Base-by-base conservation (phyloP, 2,797 vertebrate species). In the Luscinia luscinia region DNA sequence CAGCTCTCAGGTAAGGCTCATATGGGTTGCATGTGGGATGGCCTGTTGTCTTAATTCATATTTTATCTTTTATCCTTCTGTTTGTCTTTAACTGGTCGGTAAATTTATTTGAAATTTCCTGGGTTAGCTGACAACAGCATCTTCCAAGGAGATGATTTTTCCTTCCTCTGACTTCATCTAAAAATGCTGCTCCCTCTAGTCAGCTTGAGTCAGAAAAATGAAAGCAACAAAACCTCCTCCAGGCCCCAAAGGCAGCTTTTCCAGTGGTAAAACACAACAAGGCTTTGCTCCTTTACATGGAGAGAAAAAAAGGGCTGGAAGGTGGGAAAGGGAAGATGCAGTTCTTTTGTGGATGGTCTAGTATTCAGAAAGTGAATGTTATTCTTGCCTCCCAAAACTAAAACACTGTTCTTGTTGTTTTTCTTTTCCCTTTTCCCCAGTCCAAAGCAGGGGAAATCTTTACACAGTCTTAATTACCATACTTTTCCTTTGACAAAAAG, bases 71-170 rank as follows among this genome's bases (percentile, higher is more conserved):
- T 52, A 24, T 84, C 28, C 15, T 70, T n/a, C 7, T 40, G 12
- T 77, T 46, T 80, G 15, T 58, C 38, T 91, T 87, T 75, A 81
- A 24, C 9, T 46, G 16, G 13, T 26, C 58, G 81, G 15, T 14
- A 90, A 68, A 93, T 54, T 86, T 72, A 75, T 68, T 75, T 91
- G 68, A 74, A 75, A 40, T 70, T 59, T 94, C 48, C 41, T 48
- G 52, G 16, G 26, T 75, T 90, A 85, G 28, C 73, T 75, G 49
- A 63, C 36, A 82, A 26, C 9, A 64, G 6, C 27, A 58, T 69
- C 54, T 84, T 61, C 66, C 26, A 59, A n/a, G 20, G 68, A 73
- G 27, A 19, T 46, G 46, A 76, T 66, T 4, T 34, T 83, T 85
- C 23, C 45, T 72, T 82, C 22, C 12, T 66, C 24, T 40, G 34